Conservation (phyloP, 1,140 invertebrate species). For the Kradibia gibbosae region DNA sequence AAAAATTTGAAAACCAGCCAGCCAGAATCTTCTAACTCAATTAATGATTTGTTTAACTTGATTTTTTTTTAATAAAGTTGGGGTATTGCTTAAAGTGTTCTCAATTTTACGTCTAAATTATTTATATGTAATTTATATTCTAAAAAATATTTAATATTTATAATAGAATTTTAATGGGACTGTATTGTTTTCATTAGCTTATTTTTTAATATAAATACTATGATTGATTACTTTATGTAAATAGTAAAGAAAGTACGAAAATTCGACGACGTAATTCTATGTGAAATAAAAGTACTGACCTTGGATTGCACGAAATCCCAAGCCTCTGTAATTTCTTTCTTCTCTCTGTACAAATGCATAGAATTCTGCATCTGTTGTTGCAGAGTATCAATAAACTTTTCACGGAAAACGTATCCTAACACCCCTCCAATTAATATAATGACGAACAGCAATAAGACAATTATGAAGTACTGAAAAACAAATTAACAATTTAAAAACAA, state of each 20-base stretch:
- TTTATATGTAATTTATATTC: too few species aligned
- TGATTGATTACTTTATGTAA: too few species aligned
- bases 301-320: conserved; percentile 87
- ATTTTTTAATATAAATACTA: too few species aligned
- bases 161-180: too few species aligned
- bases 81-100: too few species aligned
- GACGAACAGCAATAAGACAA: conserved; percentile 88
- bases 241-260: not conserved
- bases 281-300: conserved; percentile 61
- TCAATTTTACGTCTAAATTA: too few species aligned
- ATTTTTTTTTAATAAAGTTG: too few species aligned
- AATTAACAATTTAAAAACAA: conserved; percentile 38
- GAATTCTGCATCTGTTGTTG: conserved; percentile 85
- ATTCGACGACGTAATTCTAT: not conserved
- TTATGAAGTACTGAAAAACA: conserved; percentile 86
- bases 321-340: conserved; percentile 79
- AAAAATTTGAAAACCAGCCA: too few species aligned
- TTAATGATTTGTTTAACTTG: too few species aligned
- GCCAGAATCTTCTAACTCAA: too few species aligned
- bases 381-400: conserved; percentile 81
- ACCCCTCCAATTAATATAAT: conserved; percentile 91
- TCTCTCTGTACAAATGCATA: conserved; percentile 80
- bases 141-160: too few species aligned
- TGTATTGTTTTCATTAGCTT: too few species aligned
- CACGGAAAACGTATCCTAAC: conserved; percentile 89